Evolutionary conservation across 2,888 invertebrate genomes (phyloP), one percentile per base, ranked within the genome.

Genomic region (Blera fallax): DNA sequence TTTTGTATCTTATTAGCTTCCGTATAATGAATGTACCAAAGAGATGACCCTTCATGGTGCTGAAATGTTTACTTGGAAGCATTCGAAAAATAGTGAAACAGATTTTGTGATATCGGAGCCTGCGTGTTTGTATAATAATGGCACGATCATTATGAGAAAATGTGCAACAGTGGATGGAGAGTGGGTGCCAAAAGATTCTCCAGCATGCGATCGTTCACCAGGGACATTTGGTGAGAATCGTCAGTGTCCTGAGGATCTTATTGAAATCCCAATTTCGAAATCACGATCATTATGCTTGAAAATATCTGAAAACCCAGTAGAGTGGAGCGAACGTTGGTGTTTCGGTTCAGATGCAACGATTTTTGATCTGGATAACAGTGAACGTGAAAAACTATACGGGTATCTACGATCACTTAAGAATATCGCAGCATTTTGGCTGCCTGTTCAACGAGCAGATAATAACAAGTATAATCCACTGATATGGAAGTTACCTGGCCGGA

Each of bases 401-500:
- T 87, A 88, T 76, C 88, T 87, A 4, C 43, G 21, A 24, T 64
- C 88, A 10, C 72, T 65, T 52, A 82, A 81, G 1, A 88, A 89
- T 34, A 69, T 81, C 6, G 77, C 24, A 0, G 77, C 88, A 27
- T 91, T 94, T 73, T 94, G 94, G 94, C 87, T 94, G 69, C 94
- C 94, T 14, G 92, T 93, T 2, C 90, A 90, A 52, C 91, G 94
- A 43, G 88, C 89, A n/a, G 91, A 91, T 24, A 81, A 78, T 4
- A 84, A 78, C 60, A 84, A 90, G 37, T 93, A 92, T 84, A 91
- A 92, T 77, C 93, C 93, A 18, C 88, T 93, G 14, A 90, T 67
- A 89, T 93, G 93, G 93, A 89, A 90, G 18, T 91, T 93, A 72
- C 93, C 94, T 0, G 94, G 94, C 3, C 81, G 89, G 64, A 83